phyloP scores from a whole-genome alignment of 2,113 vertebrate genomes.

The Anthoscopus minutus region DNA sequence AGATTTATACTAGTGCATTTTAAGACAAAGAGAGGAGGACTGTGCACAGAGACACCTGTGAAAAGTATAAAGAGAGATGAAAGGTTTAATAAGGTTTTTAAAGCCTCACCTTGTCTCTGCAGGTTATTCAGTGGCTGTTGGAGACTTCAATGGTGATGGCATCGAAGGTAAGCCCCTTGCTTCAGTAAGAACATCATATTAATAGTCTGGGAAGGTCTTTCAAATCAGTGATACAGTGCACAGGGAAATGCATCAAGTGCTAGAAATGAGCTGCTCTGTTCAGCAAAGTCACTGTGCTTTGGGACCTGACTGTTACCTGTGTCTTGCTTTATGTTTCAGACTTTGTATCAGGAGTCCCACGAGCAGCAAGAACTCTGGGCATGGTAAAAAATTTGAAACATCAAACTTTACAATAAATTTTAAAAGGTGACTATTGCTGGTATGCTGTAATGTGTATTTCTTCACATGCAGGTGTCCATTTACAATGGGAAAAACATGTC shows the following conservation, averaged over 20 bases:
- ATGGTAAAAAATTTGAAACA: slow-evolving; percentile 77
- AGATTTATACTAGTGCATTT: not conserved
- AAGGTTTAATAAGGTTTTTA: not conserved
- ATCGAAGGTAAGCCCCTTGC: slow-evolving; percentile 78
- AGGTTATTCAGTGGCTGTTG: slow-evolving; percentile 94
- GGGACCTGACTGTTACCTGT: not conserved
- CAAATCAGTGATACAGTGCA: not conserved
- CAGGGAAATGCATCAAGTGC: not conserved
- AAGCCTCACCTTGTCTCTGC: not conserved
- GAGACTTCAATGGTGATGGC: slow-evolving; percentile 88
- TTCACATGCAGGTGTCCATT: slow-evolving; percentile 85
- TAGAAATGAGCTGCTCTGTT: not conserved
- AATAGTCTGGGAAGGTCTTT: not conserved
- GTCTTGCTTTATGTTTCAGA: slow-evolving; percentile 70
- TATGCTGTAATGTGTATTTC: not conserved
- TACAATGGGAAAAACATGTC: slow-evolving; percentile 89
- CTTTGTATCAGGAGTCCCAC: slow-evolving; percentile 93
- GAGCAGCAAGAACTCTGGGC: slow-evolving; percentile 89
- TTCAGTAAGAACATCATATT: not conserved
- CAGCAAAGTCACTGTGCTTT: not conserved
- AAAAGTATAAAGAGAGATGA: not conserved
- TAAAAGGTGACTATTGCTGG: not conserved
- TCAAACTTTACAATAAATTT: not conserved
- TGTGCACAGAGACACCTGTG: not conserved
- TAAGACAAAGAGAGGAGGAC: not conserved